Percentiles rank a stretch among this genome's conserved stretches.
Evolutionary conservation across 2,888 invertebrate genomes (phyloP).

Genomic region (Alloplasta piceator): DNA sequence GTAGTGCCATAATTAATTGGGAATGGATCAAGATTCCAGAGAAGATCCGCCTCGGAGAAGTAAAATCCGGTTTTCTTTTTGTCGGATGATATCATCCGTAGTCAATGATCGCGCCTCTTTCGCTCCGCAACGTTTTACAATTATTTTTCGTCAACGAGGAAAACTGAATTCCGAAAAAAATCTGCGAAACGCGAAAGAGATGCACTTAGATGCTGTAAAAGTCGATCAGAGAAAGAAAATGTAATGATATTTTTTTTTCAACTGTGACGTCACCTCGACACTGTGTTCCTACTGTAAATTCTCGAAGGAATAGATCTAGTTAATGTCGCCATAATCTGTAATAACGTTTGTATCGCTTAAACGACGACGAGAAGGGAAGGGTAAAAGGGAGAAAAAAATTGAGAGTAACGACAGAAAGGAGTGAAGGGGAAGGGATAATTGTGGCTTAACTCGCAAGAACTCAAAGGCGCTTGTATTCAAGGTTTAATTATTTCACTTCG

Average conservation of each 20-base stretch:
- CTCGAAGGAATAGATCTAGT: slow-evolving; percentile 29
- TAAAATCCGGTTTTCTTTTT: slow-evolving; percentile 15
- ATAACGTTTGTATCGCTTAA: slow-evolving; percentile 3
- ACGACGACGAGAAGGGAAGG: background rate
- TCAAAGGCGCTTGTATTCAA: slow-evolving; percentile 35
- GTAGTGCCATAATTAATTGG: slow-evolving; percentile 52
- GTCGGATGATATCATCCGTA: slow-evolving; percentile 33
- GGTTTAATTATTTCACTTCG: slow-evolving; percentile 36
- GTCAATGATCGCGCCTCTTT: slow-evolving; percentile 42
- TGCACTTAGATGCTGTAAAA: background rate
- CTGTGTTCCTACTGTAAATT: slow-evolving; percentile 55
- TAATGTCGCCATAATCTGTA: slow-evolving; percentile 25
- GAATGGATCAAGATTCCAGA: slow-evolving; percentile 44
- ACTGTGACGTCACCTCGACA: slow-evolving; percentile 51
- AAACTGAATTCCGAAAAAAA: background rate
- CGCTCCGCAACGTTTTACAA: background rate
- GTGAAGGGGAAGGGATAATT: slow-evolving; percentile 3
- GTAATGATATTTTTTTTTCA: slow-evolving; percentile 4
- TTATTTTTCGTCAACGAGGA: background rate
- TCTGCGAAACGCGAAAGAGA: background rate
- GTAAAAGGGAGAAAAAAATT: background rate
- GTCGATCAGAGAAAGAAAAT: background rate
- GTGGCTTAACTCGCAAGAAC: background rate
- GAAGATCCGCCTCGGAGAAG: slow-evolving; percentile 38
- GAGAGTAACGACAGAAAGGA: background rate